phyloP scores from a whole-genome alignment of 2,888 invertebrate species.

The Mythimna vitellina region DNA sequence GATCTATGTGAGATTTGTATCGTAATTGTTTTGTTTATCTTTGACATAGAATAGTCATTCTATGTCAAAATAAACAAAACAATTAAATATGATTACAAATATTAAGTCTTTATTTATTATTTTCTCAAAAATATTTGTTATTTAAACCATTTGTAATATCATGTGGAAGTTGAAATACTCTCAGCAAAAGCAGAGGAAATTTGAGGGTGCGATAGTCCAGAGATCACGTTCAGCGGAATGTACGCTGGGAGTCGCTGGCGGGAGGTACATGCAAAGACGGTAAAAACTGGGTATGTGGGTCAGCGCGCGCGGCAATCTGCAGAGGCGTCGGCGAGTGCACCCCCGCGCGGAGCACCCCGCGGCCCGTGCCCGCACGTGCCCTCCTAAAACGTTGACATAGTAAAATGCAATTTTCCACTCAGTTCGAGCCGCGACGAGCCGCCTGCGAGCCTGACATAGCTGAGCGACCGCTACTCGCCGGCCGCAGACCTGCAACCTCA shows the following conservation, averaged over 20 bases:
- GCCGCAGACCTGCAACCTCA: background rate
- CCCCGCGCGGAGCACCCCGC: background rate
- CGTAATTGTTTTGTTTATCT: no score
- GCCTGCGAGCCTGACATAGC: slow-evolving; percentile 18
- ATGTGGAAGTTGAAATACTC: background rate
- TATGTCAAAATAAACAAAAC: no score
- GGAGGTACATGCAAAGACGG: slow-evolving; percentile 52
- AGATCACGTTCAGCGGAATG: slow-evolving; percentile 1
- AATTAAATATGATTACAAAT: no score
- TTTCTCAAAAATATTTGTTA: background rate
- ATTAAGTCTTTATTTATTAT: no score
- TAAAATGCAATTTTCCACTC: slow-evolving; percentile 74
- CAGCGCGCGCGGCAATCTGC: slow-evolving; percentile 58
- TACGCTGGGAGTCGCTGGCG: slow-evolving; percentile 10
- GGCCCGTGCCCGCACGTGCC: slow-evolving; percentile 1
- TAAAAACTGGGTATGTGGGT: slow-evolving; percentile 65
- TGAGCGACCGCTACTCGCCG: slow-evolving; percentile 4
- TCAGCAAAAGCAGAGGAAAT: background rate
- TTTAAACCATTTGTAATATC: background rate
- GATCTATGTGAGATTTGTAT: no score
- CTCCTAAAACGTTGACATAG: slow-evolving; percentile 65
- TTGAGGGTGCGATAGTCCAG: slow-evolving; percentile 1
- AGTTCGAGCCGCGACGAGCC: slow-evolving; percentile 41
- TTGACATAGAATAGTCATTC: no score
- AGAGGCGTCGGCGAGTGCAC: slow-evolving; percentile 46